A percentile compares a stretch with the other conserved stretches of the same genome.
Evolutionary conservation across 2,888 invertebrate species (phyloP).

Genomic region (Athalia circularis): DNA sequence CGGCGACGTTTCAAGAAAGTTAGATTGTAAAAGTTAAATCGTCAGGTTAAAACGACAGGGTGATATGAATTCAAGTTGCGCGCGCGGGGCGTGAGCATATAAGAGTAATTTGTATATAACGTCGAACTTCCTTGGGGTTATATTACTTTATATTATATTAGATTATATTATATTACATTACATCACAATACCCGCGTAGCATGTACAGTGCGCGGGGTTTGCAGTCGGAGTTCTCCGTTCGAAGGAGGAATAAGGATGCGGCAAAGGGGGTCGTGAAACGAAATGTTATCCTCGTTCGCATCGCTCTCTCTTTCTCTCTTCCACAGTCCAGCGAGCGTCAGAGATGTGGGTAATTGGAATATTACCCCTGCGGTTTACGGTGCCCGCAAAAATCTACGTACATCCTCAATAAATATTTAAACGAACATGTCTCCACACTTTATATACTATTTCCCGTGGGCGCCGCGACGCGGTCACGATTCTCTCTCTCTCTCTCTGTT

Average conservation of each 20-base stretch:
- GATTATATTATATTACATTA: background rate
- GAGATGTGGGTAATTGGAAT: background rate
- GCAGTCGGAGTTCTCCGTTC: too few species aligned
- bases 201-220: too few species aligned
- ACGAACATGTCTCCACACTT: background rate
- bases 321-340: background rate
- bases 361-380: background rate
- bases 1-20: constrained; percentile 21
- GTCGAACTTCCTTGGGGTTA: constrained; percentile 7
- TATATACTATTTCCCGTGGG: background rate
- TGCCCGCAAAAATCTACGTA: background rate
- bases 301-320: too few species aligned
- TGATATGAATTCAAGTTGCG: constrained; percentile 16
- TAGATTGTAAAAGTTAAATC: constrained; percentile 40
- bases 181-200: background rate
- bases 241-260: too few species aligned
- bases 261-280: too few species aligned
- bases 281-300: too few species aligned
- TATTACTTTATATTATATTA: background rate
- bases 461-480: background rate
- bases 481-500: background rate
- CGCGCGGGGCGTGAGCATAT: background rate
- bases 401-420: constrained; percentile 29
- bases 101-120: constrained; percentile 16
- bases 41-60: constrained; percentile 13